phyloP scores from a whole-genome alignment of 35 echinoderm and acorn worm species.

The Anneissia japonica region DNA sequence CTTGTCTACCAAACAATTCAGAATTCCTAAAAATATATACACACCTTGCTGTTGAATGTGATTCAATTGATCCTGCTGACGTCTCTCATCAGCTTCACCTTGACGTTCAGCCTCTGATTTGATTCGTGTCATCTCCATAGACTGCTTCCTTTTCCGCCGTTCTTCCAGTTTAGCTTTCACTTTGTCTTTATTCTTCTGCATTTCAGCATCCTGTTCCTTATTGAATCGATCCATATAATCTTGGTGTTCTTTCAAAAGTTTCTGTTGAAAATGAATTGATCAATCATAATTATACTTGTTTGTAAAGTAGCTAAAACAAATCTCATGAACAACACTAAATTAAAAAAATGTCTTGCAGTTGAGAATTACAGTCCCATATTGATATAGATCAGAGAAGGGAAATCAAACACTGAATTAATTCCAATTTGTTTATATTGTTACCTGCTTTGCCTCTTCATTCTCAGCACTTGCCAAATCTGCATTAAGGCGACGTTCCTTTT shows the following conservation, averaged over 20 bases:
- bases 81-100: conserved; percentile 57
- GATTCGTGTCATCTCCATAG: conserved; percentile 62
- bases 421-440: conserved; percentile 10
- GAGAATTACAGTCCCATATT: too few species aligned
- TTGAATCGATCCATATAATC: conserved; percentile 67
- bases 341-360: neutral
- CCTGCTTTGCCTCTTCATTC: conserved; percentile 71
- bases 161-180: conserved; percentile 65
- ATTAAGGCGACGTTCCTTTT: conserved; percentile 69
- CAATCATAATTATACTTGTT: too few species aligned
- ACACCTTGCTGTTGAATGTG: conserved; percentile 69
- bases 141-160: conserved; percentile 54
- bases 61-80: conserved; percentile 80
- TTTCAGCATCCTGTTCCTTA: conserved; percentile 46
- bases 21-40: too few species aligned
- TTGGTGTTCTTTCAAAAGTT: conserved; percentile 73
- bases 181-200: conserved; percentile 55
- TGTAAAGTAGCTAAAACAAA: too few species aligned
- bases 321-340: too few species aligned
- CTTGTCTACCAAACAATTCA: neutral
- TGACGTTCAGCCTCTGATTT: conserved; percentile 37
- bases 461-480: conserved; percentile 62
- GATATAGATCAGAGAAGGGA: too few species aligned
- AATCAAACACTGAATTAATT: too few species aligned
- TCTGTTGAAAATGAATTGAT: conserved; percentile 28